Evolutionary conservation across 2,797 vertebrate species (phyloP).

Genomic region (Ammospiza maritima): DNA sequence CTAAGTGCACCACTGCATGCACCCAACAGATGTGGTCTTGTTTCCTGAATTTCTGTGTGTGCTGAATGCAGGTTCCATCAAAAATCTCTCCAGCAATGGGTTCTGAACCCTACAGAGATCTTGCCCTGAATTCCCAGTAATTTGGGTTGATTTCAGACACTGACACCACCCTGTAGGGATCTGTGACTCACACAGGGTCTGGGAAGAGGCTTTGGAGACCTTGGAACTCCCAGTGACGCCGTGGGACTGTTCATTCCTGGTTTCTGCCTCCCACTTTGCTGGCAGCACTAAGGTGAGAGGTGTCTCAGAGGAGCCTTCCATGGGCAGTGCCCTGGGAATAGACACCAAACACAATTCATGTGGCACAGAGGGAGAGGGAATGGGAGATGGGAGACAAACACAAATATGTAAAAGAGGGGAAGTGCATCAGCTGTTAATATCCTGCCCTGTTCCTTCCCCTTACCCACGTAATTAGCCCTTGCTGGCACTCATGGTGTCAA

Average conservation of each 20-base stretch:
- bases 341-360: neutral
- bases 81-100: neutral
- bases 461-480: neutral
- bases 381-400: neutral
- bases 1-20: neutral
- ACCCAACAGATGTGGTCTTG: neutral
- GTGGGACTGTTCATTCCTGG: rapidly evolving
- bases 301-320: neutral
- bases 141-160: neutral
- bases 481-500: neutral
- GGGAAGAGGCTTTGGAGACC: neutral
- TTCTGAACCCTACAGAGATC: neutral
- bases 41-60: neutral
- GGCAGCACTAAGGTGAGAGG: neutral
- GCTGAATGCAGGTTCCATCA: neutral
- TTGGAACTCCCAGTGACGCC: neutral
- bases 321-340: neutral
- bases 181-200: neutral
- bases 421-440: neutral
- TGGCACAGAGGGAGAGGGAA: neutral
- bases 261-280: neutral
- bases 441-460: neutral
- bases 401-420: neutral
- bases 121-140: neutral
- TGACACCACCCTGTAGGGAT: neutral